A percentile compares a stretch with the other conserved stretches of the same genome.
Evolutionary conservation across 1,140 invertebrate species (phyloP).

Genomic region (Eueides isabella): DNA sequence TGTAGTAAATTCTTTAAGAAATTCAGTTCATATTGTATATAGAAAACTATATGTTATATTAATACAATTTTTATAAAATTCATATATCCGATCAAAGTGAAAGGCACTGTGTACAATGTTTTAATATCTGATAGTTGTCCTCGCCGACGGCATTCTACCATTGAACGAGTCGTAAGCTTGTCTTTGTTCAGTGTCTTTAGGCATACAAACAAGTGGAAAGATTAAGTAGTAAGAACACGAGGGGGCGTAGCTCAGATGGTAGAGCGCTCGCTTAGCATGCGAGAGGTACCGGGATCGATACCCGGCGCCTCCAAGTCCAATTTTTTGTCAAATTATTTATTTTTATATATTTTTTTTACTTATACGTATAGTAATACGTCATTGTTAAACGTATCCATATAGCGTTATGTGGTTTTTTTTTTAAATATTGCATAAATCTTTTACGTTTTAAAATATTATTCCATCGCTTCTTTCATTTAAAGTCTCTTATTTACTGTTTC

Average conservation of each 20-base stretch:
- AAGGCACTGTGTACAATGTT: conserved; percentile 12
- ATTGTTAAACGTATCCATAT: too few relatives aligned
- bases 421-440: too few relatives aligned
- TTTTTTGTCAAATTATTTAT: not conserved
- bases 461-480: too few relatives aligned
- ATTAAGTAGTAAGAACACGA: not conserved
- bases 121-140: conserved; percentile 26
- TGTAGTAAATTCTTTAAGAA: too few relatives aligned
- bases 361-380: too few relatives aligned
- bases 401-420: too few relatives aligned
- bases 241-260: conserved; percentile 39
- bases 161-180: not conserved
- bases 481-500: too few relatives aligned
- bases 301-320: conserved; percentile 20
- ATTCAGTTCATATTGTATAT: too few relatives aligned
- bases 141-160: conserved; percentile 20
- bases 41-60: not conserved
- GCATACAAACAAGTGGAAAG: not conserved
- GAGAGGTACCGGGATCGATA: conserved; percentile 86
- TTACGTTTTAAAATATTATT: too few relatives aligned
- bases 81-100: conserved; percentile 28
- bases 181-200: not conserved
- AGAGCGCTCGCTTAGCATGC: conserved; percentile 50
- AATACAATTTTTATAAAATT: not conserved
- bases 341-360: not conserved